phyloP scores from a whole-genome alignment of 2,113 vertebrate species.

The Bucco capensis region DNA sequence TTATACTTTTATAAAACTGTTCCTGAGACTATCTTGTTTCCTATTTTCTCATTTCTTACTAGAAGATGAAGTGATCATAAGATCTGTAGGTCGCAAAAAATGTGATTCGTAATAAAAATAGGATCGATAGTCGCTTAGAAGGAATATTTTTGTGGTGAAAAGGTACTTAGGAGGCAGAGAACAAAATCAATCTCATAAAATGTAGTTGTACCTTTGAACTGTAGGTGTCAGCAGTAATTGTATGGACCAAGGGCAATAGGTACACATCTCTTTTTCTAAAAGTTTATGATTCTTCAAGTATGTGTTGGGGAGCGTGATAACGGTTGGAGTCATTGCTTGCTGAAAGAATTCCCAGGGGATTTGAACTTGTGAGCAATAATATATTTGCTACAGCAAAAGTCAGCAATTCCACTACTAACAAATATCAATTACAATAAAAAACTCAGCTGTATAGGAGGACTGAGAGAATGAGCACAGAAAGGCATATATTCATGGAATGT shows the following conservation, averaged over 20 bases:
- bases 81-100: not conserved
- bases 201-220: not conserved
- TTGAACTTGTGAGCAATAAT: not conserved
- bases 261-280: not conserved
- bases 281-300: not conserved
- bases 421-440: not conserved
- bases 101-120: not conserved
- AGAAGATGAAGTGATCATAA: not conserved
- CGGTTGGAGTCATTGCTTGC: not conserved
- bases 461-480: not conserved
- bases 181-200: not conserved
- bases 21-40: not conserved
- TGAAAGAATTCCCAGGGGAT: not conserved
- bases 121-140: not conserved
- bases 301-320: not conserved
- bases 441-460: not conserved
- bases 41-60: not conserved
- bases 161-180: not conserved
- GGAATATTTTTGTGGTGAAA: not conserved
- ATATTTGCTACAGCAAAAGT: not conserved
- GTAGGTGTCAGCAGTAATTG: conserved; percentile 41
- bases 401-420: not conserved
- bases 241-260: not conserved
- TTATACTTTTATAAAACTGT: not conserved
- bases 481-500: not conserved